Conservation (phyloP, 1,140 invertebrate genomes). For the Microvelia longipes region DNA sequence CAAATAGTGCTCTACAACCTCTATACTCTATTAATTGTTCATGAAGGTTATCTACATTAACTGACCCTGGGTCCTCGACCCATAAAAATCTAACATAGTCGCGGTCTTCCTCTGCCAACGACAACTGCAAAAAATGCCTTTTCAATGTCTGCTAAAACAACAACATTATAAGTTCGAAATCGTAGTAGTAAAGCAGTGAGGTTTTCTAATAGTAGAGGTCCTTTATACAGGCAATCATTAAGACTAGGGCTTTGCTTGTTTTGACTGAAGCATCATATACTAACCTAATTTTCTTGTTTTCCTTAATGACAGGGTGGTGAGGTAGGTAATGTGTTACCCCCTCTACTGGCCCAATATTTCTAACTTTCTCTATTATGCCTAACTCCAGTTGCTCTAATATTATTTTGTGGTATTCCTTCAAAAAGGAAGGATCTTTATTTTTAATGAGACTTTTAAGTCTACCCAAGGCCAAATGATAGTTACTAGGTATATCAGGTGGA, state of each 20-base stretch:
- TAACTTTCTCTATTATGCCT: background rate
- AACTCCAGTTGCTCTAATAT: background rate
- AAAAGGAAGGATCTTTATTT: background rate
- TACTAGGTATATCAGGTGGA: background rate
- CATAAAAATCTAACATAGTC: background rate
- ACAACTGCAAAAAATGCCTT: background rate
- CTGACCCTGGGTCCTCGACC: background rate
- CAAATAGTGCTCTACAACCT: background rate
- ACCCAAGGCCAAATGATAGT: background rate
- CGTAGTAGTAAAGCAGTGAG: background rate
- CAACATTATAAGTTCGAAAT: background rate
- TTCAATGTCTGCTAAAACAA: background rate
- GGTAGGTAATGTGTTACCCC: background rate
- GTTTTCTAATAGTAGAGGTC: background rate
- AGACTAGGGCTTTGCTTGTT: background rate
- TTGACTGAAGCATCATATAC: background rate
- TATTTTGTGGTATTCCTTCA: background rate
- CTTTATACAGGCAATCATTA: background rate
- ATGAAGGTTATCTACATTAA: background rate
- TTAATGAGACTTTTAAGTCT: background rate
- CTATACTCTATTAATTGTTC: background rate
- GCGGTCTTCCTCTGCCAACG: background rate
- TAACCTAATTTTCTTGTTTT: background rate
- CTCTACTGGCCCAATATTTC: too few species aligned
- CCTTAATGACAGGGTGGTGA: background rate